Conservation (phyloP, 53 echinoderm and acorn worm genomes). For the Antedon mediterranea region DNA sequence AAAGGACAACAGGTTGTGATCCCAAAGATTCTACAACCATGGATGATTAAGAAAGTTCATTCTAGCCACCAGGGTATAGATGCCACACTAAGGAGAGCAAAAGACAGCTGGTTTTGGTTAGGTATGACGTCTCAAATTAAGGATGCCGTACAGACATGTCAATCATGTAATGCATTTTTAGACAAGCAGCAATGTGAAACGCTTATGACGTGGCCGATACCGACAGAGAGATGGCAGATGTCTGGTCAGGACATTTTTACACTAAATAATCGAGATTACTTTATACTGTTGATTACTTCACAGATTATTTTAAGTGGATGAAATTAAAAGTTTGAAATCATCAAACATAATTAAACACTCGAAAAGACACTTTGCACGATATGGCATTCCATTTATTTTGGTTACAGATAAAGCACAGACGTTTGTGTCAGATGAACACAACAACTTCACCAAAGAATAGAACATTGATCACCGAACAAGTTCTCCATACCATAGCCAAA, state of each 20-base stretch:
- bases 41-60: not conserved
- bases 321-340: constrained; percentile 15
- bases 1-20: not conserved
- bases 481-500: constrained; percentile 27
- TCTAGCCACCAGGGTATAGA: constrained; percentile 30
- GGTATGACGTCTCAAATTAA: no score
- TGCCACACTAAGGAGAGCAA: not conserved
- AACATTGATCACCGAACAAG: constrained; percentile 28
- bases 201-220: constrained; percentile 12
- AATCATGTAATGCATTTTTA: not conserved
- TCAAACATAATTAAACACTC: constrained; percentile 18
- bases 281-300: constrained; percentile 31
- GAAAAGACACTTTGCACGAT: constrained; percentile 21
- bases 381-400: not conserved
- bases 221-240: constrained; percentile 5
- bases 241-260: constrained; percentile 18
- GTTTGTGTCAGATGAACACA: constrained; percentile 29
- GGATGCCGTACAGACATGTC: no score
- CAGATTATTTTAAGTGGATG: constrained; percentile 30
- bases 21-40: not conserved
- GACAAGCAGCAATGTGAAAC: constrained; percentile 17
- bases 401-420: constrained; percentile 30
- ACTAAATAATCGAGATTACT: constrained; percentile 6
- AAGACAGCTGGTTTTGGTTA: not conserved
- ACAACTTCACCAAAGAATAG: constrained; percentile 23